Evolutionary conservation across 2,113 vertebrate species (phyloP).

Genomic region (Xenus cinereus): DNA sequence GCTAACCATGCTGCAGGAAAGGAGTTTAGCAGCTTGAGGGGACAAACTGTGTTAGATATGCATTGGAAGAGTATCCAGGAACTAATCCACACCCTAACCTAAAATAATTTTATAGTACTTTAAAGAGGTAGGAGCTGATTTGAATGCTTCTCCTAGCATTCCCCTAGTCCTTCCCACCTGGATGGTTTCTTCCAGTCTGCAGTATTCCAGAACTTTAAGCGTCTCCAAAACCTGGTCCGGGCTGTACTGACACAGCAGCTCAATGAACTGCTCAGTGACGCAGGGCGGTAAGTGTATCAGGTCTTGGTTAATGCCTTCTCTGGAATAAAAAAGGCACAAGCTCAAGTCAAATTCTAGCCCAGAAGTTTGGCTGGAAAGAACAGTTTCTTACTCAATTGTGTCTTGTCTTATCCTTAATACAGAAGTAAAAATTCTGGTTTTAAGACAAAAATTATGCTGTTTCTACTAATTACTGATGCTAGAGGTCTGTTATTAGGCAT

Average conservation of each 20-base stretch:
- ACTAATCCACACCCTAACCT: background rate
- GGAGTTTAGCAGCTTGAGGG: background rate
- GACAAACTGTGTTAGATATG: background rate
- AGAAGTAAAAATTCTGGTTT: background rate
- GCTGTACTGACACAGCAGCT: slow-evolving; percentile 84
- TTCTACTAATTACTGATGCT: background rate
- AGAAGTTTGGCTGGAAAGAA: background rate
- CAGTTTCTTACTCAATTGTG: background rate
- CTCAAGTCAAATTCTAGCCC: background rate
- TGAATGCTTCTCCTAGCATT: background rate
- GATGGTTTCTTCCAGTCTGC: slow-evolving; percentile 90
- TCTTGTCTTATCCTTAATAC: background rate
- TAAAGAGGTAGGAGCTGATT: background rate
- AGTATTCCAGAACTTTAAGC: slow-evolving; percentile 84
- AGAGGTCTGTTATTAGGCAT: background rate
- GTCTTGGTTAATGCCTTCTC: slow-evolving; percentile 81
- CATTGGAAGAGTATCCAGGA: background rate
- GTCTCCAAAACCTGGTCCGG: slow-evolving; percentile 82
- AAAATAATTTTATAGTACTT: background rate
- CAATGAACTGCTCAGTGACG: slow-evolving; percentile 85
- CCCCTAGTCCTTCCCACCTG: slow-evolving; percentile 79
- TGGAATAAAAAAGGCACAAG: slow-evolving; percentile 64
- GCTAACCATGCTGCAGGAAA: background rate
- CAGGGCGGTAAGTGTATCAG: slow-evolving; percentile 72
- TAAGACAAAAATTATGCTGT: background rate